Evolutionary conservation across 2,888 invertebrate genomes (phyloP).

Genomic region (Pterostichus niger): DNA sequence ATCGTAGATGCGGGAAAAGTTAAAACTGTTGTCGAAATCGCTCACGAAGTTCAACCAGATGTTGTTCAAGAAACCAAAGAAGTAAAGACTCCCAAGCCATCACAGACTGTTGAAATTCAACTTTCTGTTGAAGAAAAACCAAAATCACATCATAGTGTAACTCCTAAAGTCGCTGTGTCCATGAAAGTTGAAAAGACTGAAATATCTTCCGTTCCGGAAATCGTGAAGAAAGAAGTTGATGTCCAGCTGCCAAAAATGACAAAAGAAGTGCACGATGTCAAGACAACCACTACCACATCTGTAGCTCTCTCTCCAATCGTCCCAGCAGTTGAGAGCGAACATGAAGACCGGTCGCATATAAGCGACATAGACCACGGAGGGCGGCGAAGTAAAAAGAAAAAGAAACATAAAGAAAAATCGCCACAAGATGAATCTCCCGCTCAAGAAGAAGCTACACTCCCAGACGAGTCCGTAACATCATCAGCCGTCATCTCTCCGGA

Average conservation of each 20-base stretch:
- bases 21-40: background rate
- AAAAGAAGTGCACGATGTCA: constrained; percentile 67
- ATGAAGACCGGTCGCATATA: constrained; percentile 73
- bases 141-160: constrained; percentile 74
- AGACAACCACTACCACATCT: constrained; percentile 67
- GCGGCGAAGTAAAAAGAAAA: constrained; percentile 82
- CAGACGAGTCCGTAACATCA: constrained; percentile 68
- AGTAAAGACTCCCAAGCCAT: constrained; percentile 70
- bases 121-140: constrained; percentile 76
- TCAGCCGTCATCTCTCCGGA: constrained; percentile 69
- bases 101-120: constrained; percentile 74
- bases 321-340: constrained; percentile 73
- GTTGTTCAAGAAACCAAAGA: constrained; percentile 22
- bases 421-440: constrained; percentile 68
- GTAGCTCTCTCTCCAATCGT: constrained; percentile 72
- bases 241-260: constrained; percentile 72
- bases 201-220: constrained; percentile 69
- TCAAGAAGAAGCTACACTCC: constrained; percentile 67
- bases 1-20: constrained; percentile 59
- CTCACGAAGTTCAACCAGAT: background rate
- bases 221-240: constrained; percentile 73
- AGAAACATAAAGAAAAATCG: constrained; percentile 80
- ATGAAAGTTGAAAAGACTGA: constrained; percentile 73
- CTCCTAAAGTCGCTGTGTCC: constrained; percentile 73
- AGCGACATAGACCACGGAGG: constrained; percentile 78